These are phyloP conservation scores for Thymelicus acteon DNA, from an alignment of 2,888 invertebrate species.

Conservation along the genomic window DNA sequence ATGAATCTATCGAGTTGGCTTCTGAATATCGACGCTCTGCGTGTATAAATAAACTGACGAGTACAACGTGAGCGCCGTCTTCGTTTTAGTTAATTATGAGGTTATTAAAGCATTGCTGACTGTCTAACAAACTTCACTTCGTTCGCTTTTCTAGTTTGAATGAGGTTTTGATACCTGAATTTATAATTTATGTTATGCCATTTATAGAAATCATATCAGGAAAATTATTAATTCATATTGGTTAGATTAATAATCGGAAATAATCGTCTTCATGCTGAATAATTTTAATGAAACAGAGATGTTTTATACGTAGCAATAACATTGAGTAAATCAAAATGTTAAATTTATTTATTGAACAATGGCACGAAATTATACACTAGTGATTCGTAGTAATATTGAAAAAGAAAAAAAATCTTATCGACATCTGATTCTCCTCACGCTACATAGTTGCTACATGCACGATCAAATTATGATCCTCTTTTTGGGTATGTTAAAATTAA, in stretches of 20 bases:
- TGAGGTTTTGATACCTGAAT: constrained; percentile 25
- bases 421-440: constrained; percentile 43
- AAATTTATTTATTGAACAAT: constrained; percentile 36
- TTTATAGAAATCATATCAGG: no score
- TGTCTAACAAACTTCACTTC: constrained; percentile 43
- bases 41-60: constrained; percentile 79
- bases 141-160: constrained; percentile 17
- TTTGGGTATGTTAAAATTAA: constrained; percentile 71
- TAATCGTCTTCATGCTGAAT: not conserved
- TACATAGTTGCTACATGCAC: constrained; percentile 72
- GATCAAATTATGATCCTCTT: constrained; percentile 65
- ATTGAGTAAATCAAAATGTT: not conserved
- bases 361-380: constrained; percentile 24
- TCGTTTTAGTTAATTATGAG: constrained; percentile 81
- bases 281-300: no score
- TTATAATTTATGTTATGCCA: no score
- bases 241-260: not conserved
- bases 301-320: not conserved
- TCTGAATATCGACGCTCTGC: constrained; percentile 80
- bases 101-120: constrained; percentile 70
- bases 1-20: constrained; percentile 83
- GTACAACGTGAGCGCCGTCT: constrained; percentile 65
- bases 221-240: no score
- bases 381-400: not conserved
- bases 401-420: constrained; percentile 21